Evolutionary conservation across 2,113 vertebrate species (phyloP).

Genomic region (Galemys pyrenaicus): DNA sequence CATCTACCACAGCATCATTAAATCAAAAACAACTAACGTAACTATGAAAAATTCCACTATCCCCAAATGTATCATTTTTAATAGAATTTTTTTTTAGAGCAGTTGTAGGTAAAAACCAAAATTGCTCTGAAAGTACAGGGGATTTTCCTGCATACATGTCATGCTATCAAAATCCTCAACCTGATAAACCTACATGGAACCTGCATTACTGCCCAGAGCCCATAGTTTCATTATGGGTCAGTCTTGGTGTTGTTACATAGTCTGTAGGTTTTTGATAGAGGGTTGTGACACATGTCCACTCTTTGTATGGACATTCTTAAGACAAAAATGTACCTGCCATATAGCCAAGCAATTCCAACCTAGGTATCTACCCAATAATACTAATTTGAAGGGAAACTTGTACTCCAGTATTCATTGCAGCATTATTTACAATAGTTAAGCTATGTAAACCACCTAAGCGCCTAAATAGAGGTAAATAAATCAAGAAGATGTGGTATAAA

Average conservation of each 20-base stretch:
- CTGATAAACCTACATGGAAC: not conserved
- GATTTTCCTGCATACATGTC: not conserved
- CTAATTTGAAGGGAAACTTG: too few species aligned
- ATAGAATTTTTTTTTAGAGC: too few species aligned
- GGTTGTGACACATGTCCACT: not conserved
- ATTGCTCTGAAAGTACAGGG: not conserved
- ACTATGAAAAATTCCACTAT: not conserved
- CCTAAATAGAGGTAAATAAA: too few species aligned
- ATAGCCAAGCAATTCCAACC: too few species aligned
- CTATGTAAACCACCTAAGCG: too few species aligned
- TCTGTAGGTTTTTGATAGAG: not conserved
- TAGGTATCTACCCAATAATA: too few species aligned
- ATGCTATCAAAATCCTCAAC: not conserved
- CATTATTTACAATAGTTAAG: too few species aligned
- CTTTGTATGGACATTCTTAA: too few species aligned
- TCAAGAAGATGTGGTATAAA: too few species aligned
- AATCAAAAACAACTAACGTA: slow-evolving; percentile 19
- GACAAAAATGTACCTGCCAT: too few species aligned
- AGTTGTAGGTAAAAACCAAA: not conserved
- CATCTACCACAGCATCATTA: not conserved
- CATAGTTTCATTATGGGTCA: not conserved
- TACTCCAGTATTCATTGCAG: too few species aligned
- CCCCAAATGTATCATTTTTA: not conserved
- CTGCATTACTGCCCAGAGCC: too few species aligned
- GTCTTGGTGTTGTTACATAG: not conserved